Evolutionary conservation across 1,140 invertebrate genomes (phyloP), one percentile per base, ranked within the genome.

Genomic region (Asbolus verrucosus): DNA sequence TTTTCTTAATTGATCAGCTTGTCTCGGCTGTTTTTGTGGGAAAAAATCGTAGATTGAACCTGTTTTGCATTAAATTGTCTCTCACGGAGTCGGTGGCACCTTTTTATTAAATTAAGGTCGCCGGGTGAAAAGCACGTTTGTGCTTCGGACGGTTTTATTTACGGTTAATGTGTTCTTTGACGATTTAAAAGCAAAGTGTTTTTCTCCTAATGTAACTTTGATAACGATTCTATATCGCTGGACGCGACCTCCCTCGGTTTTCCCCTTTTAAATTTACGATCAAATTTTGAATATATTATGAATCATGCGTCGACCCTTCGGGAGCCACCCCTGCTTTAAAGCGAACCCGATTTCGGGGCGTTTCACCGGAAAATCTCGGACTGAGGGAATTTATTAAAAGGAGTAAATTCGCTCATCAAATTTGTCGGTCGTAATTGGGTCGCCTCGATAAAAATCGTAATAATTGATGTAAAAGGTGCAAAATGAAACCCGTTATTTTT

Each of bases 221-320:
- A 54, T 54, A 54, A 50, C 21, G 11, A 27, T 54, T 54, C 46
- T 11, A 14, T 54, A 54, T 54, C 46, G 21, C 6, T 13, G 43
- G 21, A 27, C 46, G 14, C 43, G 18, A 36, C 16, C 16, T 6
- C 41, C 41, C 41, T 19, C 1, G 46, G 19, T 54, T 54, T 13
- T 54, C 46, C 46, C 43, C 46, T 16, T 27, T 54, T 9, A 46
- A 46, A 46, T 46, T 24, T 54, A 27, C 46, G 21, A 54, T 54
- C 46, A 21, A 54, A 54, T 54, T 54, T 54, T 54, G 46, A 54
- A 54, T 54, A 54, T 54, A 54, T 54, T 54, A 54, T 54, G 46
- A 54, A 54, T 54, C 46, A 54, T 27, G 16, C 27, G 46, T 54
- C 46, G 46, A 54, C 46, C 46, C 46, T 54, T 54, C 46, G n/a